Base-by-base conservation (phyloP, 2,113 vertebrate genomes). In the Vombatus ursinus region DNA sequence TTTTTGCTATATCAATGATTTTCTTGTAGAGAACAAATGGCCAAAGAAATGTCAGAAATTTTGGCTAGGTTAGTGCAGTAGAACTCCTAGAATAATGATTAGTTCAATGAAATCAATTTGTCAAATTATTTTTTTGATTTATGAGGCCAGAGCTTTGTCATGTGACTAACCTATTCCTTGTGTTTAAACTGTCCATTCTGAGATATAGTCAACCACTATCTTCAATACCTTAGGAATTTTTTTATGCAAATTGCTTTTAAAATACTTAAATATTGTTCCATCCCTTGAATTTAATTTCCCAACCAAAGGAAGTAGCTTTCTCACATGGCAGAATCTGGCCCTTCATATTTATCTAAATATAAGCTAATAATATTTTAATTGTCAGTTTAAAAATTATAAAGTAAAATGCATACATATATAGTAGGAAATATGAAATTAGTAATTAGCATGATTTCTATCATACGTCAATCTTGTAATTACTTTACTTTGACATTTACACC, bases 1-100 rank as follows among this genome's bases (percentile, higher is more conserved):
- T 90, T 96, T 97, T 93, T 96, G 54, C 57, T 96, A 92, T 94
- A 92, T 97, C 98, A 89, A 97, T 47, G 93, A 98, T 99, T 98
- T 98, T 98, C 98, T 99, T 99, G 94, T 98, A 99, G 99, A 99
- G 99, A 99, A 61, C 99, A 99, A 98, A 99, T 99, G 99, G 99
- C 99, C 94, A 99, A 98, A 99, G 99, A 99, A 99, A 99, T 99
- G 98, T 99, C 99, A 95, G 99, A 99, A 96, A 98, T 99, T 96
- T 98, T 99, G 98, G 98, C 99, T 99, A 99, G 99, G 99, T 99
- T 99, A 99, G 99, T 99, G 98, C 91, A 98, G 94, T 97, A 89
- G 84, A 89, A 92, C 93, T n/a, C 44, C 57, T 26, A 26, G 91
- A 96, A 95, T 94, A 37, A 93, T 14, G 24, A 44, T 96, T 92